Conservation (phyloP, 2,797 vertebrate species). For the Poecilia wingei region DNA sequence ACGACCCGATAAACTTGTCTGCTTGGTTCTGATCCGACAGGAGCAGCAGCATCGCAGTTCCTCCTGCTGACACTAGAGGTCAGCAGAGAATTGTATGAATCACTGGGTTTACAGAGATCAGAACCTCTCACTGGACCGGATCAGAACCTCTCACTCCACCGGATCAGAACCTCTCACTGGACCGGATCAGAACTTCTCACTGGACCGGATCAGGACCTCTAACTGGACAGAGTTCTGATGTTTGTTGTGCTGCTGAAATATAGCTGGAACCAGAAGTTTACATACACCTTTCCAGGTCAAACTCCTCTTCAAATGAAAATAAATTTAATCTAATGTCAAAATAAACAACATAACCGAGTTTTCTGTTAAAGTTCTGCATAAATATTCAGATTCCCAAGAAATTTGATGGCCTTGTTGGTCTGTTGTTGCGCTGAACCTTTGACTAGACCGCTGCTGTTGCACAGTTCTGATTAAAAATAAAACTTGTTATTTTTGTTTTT, state of each 20-base stretch:
- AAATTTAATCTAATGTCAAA: background rate
- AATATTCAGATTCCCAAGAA: no score
- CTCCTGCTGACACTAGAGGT: conserved; percentile 62
- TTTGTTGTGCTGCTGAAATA: background rate
- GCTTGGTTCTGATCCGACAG: conserved; percentile 26
- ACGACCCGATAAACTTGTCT: no score
- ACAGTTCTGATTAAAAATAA: background rate
- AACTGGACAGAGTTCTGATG: background rate
- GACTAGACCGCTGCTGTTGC: background rate
- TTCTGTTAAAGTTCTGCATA: background rate
- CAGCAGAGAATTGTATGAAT: conserved; percentile 45
- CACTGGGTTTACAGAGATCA: background rate
- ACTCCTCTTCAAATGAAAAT: background rate
- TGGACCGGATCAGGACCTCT: background rate
- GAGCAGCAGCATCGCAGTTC: conserved; percentile 15
- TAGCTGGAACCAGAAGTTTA: background rate
- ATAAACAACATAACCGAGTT: background rate
- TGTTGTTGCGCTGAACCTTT: no score
- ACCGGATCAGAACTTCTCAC: background rate
- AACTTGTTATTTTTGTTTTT: background rate
- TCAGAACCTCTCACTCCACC: background rate
- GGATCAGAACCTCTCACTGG: background rate
- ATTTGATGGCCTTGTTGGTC: no score
- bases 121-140: background rate
- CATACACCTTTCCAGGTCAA: background rate